Conservation (phyloP, 2,888 invertebrate species). For the Phalangium opilio region DNA sequence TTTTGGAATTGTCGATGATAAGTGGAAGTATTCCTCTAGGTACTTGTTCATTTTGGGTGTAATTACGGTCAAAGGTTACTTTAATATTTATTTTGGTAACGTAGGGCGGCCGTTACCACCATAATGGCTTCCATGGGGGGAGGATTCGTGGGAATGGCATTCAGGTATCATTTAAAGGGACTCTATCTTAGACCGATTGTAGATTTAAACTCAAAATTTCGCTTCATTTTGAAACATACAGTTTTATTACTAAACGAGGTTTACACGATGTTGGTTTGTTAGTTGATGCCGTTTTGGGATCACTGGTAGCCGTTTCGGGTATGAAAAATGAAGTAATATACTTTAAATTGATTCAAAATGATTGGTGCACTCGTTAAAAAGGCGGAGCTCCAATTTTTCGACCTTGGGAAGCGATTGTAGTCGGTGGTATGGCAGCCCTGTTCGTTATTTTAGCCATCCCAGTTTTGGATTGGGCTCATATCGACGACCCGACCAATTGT, state of each 20-base stretch:
- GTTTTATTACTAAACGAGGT: slow-evolving; percentile 22
- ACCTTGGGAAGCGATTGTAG: slow-evolving; percentile 26
- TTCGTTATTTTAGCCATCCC: slow-evolving; percentile 18
- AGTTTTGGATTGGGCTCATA: slow-evolving; percentile 20
- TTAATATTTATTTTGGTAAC: too few species aligned
- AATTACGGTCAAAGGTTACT: background rate
- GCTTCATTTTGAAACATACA: too few species aligned
- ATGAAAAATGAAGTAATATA: background rate
- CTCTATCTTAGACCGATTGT: background rate
- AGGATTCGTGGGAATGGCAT: slow-evolving; percentile 47
- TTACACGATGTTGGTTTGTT: slow-evolving; percentile 26
- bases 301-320: slow-evolving; percentile 28
- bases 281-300: slow-evolving; percentile 28
- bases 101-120: slow-evolving; percentile 73
- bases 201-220: too few species aligned
- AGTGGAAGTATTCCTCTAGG: slow-evolving; percentile 68
- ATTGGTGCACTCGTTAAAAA: background rate
- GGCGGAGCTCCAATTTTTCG: slow-evolving; percentile 26
- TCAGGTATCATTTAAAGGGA: slow-evolving; percentile 22
- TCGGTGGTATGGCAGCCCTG: slow-evolving; percentile 25
- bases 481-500: slow-evolving; percentile 29
- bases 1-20: slow-evolving; percentile 54
- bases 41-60: slow-evolving; percentile 10
- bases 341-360: background rate
- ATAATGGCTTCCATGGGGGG: slow-evolving; percentile 85